These are phyloP conservation scores for Drosophila arawakana DNA, from an alignment of 1,140 invertebrate genomes.

Conservation along the genomic window DNA sequence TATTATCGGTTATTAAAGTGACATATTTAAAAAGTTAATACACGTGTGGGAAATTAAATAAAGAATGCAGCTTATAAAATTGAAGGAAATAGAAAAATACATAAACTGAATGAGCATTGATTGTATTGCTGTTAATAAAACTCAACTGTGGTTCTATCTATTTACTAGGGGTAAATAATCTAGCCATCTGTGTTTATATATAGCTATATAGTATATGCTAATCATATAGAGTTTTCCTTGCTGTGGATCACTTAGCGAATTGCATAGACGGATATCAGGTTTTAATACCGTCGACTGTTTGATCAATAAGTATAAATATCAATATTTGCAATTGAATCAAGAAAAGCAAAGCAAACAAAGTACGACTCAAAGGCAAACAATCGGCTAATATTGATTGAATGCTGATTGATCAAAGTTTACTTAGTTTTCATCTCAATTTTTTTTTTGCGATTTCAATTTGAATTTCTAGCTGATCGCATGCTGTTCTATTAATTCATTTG, in stretches of 20 bases:
- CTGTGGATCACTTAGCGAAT: constrained; percentile 7
- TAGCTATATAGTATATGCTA: neutral
- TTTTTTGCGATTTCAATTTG: neutral
- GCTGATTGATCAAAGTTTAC: constrained; percentile 13
- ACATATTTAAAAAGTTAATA: too few species aligned
- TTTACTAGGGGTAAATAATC: neutral
- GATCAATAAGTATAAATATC: constrained; percentile 14
- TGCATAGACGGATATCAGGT: constrained; percentile 16
- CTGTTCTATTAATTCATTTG: constrained; percentile 4
- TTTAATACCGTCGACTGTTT: constrained; percentile 21
- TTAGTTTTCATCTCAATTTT: constrained; percentile 3
- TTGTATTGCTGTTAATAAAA: neutral
- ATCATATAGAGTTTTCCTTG: constrained; percentile 4
- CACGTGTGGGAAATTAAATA: too few species aligned
- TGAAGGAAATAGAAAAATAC: too few species aligned
- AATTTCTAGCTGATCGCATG: constrained; percentile 1
- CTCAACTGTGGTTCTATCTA: neutral
- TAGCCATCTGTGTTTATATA: neutral
- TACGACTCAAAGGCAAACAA: constrained; percentile 31
- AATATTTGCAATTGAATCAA: constrained; percentile 35
- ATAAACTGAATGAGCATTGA: too few species aligned
- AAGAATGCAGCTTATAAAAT: too few species aligned
- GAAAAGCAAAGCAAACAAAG: constrained; percentile 36
- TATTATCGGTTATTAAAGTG: too few species aligned
- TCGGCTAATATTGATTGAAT: constrained; percentile 23